phyloP scores from a whole-genome alignment of 2,888 invertebrate genomes.

The Lordiphosa fenestrarum region DNA sequence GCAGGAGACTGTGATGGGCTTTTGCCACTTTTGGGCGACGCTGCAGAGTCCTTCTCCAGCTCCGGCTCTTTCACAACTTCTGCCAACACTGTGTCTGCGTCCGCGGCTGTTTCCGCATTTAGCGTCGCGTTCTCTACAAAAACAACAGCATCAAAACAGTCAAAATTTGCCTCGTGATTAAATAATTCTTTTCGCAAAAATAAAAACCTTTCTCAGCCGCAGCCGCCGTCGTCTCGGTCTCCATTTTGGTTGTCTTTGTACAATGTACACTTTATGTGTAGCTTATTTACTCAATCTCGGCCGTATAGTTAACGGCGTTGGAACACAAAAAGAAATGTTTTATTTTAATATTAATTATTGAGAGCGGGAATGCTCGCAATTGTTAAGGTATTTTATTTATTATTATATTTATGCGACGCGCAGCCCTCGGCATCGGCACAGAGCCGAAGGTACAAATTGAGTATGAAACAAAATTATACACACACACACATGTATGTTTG shows the following conservation, averaged over 20 bases:
- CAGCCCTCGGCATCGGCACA: background rate
- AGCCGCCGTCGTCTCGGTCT: constrained; percentile 1
- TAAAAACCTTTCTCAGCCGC: constrained; percentile 5
- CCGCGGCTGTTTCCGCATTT: too few relatives aligned
- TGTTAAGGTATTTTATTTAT: background rate
- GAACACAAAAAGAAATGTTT: background rate
- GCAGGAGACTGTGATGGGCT: too few relatives aligned
- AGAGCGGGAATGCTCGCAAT: background rate
- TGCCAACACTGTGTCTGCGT: too few relatives aligned
- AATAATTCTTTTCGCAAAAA: background rate
- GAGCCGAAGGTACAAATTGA: constrained; percentile 4
- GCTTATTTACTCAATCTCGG: background rate
- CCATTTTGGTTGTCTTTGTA: constrained; percentile 7
- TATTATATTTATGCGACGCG: constrained; percentile 5
- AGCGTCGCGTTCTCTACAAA: background rate
- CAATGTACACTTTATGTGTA: too few relatives aligned
- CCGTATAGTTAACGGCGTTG: too few relatives aligned
- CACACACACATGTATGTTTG: background rate
- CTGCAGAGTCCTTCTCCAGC: too few relatives aligned
- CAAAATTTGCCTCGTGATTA: background rate
- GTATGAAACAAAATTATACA: constrained; percentile 1
- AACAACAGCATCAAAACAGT: background rate
- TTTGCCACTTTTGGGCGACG: too few relatives aligned
- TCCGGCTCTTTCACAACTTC: too few relatives aligned
- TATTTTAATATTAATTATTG: background rate